Evolutionary conservation across 1,140 invertebrate genomes (phyloP).

Genomic region (Bombyx mandarina): DNA sequence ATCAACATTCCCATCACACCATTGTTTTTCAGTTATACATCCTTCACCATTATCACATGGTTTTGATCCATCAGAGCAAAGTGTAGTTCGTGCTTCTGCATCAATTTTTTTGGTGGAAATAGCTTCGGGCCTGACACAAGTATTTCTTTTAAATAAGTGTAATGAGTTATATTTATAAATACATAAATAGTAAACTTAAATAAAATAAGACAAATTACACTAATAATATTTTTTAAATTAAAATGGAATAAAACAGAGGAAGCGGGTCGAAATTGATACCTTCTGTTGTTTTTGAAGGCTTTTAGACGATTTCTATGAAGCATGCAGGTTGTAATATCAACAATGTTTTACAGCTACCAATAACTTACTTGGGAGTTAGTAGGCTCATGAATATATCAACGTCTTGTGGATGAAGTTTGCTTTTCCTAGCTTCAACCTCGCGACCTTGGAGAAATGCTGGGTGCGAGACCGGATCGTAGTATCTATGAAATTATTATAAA

Average conservation of each 20-base stretch:
- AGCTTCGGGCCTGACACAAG: constrained; percentile 8
- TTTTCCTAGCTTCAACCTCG: constrained; percentile 17
- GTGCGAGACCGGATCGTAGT: constrained; percentile 10
- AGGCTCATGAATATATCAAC: constrained; percentile 42
- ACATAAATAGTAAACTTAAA: too few relatives aligned
- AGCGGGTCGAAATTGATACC: too few relatives aligned
- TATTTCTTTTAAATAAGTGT: too few relatives aligned
- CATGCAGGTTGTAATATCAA: too few relatives aligned
- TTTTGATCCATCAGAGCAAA: constrained; percentile 39
- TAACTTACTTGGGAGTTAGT: constrained; percentile 28
- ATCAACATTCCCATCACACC: constrained; percentile 83
- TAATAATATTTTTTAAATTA: too few relatives aligned
- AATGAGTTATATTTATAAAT: too few relatives aligned
- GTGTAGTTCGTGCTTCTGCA: constrained; percentile 20
- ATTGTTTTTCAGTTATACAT: constrained; percentile 74
- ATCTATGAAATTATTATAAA: constrained; percentile 15
- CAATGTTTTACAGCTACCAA: too few relatives aligned
- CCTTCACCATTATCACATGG: constrained; percentile 43
- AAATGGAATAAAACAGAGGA: too few relatives aligned
- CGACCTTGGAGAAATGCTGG: constrained; percentile 20
- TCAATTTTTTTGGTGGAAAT: constrained; percentile 14
- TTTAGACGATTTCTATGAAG: too few relatives aligned
- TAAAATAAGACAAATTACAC: too few relatives aligned
- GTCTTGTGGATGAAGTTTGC: constrained; percentile 46
- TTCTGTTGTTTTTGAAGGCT: too few relatives aligned